phyloP scores from a whole-genome alignment of 2,113 vertebrate species.

The Erinaceus europaeus region DNA sequence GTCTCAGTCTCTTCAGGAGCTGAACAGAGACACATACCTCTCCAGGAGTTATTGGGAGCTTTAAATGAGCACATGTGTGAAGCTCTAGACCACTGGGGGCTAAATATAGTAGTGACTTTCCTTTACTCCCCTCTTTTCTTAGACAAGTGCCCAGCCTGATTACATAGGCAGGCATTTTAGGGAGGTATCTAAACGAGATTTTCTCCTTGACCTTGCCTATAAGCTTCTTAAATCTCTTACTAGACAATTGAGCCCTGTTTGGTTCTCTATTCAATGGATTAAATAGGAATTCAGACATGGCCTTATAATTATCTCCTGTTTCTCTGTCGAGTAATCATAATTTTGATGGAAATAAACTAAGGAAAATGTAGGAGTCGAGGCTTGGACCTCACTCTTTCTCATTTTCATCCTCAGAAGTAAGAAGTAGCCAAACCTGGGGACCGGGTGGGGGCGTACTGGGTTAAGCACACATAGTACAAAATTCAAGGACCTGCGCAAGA shows the following conservation, averaged over 20 bases:
- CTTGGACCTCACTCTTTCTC: neutral
- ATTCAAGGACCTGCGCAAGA: too few relatives aligned
- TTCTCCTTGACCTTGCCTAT: neutral
- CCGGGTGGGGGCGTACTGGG: too few relatives aligned
- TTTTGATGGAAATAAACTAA: slow-evolving; percentile 6
- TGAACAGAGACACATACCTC: neutral
- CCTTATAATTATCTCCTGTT: neutral
- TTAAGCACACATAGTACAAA: too few relatives aligned
- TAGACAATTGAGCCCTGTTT: neutral
- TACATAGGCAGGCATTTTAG: neutral
- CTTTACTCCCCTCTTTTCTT: neutral
- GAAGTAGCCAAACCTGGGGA: too few relatives aligned
- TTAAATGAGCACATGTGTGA: rapidly evolving
- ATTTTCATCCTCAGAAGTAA: neutral
- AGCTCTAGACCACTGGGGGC: neutral
- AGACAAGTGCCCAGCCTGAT: neutral
- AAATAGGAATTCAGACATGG: neutral
- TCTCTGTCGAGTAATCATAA: neutral
- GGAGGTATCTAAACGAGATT: neutral
- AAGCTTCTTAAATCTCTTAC: neutral
- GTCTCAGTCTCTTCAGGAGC: neutral
- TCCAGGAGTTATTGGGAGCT: neutral
- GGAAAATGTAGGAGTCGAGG: neutral
- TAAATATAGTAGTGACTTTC: neutral
- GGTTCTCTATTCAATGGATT: neutral